Percentiles rank a stretch among this genome's conserved stretches.
Evolutionary conservation across 2,888 invertebrate genomes (phyloP).

Genomic region (Antheraea assamensis): DNA sequence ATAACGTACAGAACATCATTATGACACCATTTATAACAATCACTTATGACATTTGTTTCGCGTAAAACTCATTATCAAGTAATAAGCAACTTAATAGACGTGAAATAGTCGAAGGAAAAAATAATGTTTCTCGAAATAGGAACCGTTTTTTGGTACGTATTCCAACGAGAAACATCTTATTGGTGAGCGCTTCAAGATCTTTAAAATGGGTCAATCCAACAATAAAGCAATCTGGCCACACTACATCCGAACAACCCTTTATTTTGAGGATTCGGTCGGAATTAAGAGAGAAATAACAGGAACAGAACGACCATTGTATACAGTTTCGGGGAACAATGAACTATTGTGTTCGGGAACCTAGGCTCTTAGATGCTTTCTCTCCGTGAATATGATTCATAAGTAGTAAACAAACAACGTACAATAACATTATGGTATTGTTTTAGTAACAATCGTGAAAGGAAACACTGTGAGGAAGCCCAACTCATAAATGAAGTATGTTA

Average conservation of each 20-base stretch:
- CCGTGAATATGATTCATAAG: constrained; percentile 45
- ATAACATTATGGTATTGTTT: constrained; percentile 30
- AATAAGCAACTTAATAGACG: too few species aligned
- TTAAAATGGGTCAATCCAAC: not conserved
- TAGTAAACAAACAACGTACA: constrained; percentile 20
- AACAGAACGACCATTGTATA: constrained; percentile 64
- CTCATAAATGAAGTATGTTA: constrained; percentile 1
- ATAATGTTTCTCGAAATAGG: too few species aligned
- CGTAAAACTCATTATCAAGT: too few species aligned
- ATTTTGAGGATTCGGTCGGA: constrained; percentile 67
- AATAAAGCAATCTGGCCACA: constrained; percentile 1
- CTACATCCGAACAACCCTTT: constrained; percentile 38
- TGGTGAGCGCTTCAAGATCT: not conserved
- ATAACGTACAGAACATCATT: too few species aligned
- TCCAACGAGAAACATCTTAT: not conserved
- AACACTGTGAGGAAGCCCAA: not conserved
- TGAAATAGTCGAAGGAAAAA: too few species aligned
- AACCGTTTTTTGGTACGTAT: too few species aligned
- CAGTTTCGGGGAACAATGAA: constrained; percentile 64
- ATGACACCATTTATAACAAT: too few species aligned
- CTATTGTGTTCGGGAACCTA: constrained; percentile 61
- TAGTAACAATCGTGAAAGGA: constrained; percentile 24
- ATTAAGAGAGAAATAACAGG: constrained; percentile 57
- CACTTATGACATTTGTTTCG: too few species aligned
- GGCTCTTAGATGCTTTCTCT: constrained; percentile 53